These are phyloP conservation scores for Bedellia somnulentella DNA, from an alignment of 2,888 invertebrate genomes.

Conservation along the genomic window DNA sequence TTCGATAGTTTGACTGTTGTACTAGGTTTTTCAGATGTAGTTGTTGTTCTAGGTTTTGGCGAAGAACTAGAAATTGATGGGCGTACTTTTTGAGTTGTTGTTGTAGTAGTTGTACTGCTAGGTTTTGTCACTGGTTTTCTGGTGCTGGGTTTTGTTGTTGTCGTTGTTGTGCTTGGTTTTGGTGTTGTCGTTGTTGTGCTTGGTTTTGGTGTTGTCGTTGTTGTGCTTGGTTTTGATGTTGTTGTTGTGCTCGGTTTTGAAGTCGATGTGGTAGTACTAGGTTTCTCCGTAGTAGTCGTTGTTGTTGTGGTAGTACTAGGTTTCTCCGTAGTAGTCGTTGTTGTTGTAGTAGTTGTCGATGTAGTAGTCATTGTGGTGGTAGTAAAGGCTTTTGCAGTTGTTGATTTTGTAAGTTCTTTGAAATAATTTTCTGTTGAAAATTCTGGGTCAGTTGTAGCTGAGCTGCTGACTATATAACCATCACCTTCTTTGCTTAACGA, in stretches of 20 bases:
- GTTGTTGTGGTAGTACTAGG: conserved; percentile 6
- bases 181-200: conserved; percentile 9
- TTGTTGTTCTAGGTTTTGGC: conserved; percentile 9
- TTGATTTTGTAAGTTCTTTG: neutral
- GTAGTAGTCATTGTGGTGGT: conserved; percentile 13
- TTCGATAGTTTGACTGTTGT: conserved; percentile 20
- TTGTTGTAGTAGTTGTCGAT: conserved; percentile 10
- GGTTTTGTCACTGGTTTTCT: conserved; percentile 9
- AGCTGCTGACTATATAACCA: conserved; percentile 17
- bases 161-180: conserved; percentile 2
- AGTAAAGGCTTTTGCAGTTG: neutral
- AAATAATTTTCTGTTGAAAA: conserved; percentile 14
- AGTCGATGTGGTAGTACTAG: conserved; percentile 11
- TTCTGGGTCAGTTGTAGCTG: conserved; percentile 15
- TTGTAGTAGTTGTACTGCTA: conserved; percentile 9
- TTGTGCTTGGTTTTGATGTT: conserved; percentile 12
- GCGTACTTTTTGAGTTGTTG: conserved; percentile 10
- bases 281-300: conserved; percentile 6
- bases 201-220: conserved; percentile 13
- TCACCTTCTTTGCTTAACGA: conserved; percentile 30
- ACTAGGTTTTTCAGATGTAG: conserved; percentile 10
- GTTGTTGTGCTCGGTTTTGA: conserved; percentile 14
- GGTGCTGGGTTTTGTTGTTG: conserved; percentile 10
- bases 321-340: conserved; percentile 10
- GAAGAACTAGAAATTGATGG: conserved; percentile 10